Conservation (phyloP, 2,113 vertebrate genomes). For the Platysteira castanea region DNA sequence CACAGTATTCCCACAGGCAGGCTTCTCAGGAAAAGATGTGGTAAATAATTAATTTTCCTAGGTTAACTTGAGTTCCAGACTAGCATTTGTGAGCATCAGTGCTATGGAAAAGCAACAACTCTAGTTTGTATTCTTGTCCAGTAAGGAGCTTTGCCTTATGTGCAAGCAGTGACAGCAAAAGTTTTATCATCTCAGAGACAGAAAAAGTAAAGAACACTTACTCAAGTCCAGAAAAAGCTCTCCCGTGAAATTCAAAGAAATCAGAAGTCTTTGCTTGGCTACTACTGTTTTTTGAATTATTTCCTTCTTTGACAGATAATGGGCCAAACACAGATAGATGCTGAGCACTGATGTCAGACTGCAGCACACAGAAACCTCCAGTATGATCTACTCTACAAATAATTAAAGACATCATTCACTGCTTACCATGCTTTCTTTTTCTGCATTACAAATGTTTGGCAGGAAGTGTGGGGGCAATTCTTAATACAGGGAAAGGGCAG, state of each 20-base stretch:
- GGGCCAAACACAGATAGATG: neutral
- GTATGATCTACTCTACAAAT: neutral
- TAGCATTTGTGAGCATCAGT: neutral
- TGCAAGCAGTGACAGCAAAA: neutral
- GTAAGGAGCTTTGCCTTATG: neutral
- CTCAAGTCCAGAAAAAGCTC: neutral
- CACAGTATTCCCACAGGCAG: conserved; percentile 26
- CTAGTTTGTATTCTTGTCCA: conserved; percentile 12
- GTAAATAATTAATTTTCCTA: conserved; percentile 52
- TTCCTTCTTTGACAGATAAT: neutral
- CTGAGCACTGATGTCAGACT: neutral
- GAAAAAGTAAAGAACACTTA: neutral
- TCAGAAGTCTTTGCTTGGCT: neutral
- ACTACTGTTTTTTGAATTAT: neutral
- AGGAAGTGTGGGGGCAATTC: neutral
- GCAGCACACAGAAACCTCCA: neutral
- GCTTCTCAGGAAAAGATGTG: neutral
- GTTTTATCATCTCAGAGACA: neutral
- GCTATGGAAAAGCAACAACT: neutral
- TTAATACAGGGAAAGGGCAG: neutral
- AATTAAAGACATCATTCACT: neutral
- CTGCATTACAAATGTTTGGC: neutral
- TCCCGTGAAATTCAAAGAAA: neutral
- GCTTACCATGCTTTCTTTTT: neutral
- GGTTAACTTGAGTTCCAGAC: conserved; percentile 43